Evolutionary conservation across 1,140 invertebrate species (phyloP).

Genomic region (Drosophila kanapiae): DNA sequence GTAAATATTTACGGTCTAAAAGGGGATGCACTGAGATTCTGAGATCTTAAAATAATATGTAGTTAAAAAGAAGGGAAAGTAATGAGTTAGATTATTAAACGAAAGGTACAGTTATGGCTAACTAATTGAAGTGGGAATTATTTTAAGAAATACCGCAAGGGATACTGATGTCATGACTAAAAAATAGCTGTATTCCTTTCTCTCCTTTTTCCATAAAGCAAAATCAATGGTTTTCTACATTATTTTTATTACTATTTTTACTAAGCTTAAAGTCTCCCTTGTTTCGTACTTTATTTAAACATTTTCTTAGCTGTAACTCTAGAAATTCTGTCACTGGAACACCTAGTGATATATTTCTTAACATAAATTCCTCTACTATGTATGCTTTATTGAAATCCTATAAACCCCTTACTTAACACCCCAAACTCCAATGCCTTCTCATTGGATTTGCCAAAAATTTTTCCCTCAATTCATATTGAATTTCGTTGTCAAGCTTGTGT

Average conservation of each 20-base stretch:
- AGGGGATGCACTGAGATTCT: not conserved
- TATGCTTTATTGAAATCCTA: not conserved
- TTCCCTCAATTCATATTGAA: conserved; percentile 34
- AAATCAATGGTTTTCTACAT: not conserved
- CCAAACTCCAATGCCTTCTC: not conserved
- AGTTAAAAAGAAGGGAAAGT: not conserved
- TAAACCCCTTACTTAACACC: conserved; percentile 3
- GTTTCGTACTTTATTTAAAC: not conserved
- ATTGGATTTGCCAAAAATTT: not conserved
- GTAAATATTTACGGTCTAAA: conserved; percentile 8
- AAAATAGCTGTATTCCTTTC: not conserved
- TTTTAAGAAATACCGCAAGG: not conserved
- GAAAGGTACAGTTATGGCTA: not conserved
- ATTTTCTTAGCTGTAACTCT: not conserved
- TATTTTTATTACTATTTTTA: not conserved
- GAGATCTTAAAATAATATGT: not conserved
- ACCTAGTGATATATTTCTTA: not conserved
- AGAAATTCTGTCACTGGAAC: not conserved
- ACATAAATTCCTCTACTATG: not conserved
- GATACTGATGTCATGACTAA: not conserved
- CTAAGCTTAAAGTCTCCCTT: not conserved
- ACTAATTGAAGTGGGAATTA: not conserved
- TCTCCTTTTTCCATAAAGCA: not conserved
- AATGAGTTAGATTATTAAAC: not conserved
- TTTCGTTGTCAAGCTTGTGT: conserved; percentile 67